A percentile compares a stretch with the other conserved stretches of the same genome.
These are phyloP conservation scores for Acropora tenuis DNA, from an alignment of 64 coral and sea anemone species.

Conservation along the genomic window DNA sequence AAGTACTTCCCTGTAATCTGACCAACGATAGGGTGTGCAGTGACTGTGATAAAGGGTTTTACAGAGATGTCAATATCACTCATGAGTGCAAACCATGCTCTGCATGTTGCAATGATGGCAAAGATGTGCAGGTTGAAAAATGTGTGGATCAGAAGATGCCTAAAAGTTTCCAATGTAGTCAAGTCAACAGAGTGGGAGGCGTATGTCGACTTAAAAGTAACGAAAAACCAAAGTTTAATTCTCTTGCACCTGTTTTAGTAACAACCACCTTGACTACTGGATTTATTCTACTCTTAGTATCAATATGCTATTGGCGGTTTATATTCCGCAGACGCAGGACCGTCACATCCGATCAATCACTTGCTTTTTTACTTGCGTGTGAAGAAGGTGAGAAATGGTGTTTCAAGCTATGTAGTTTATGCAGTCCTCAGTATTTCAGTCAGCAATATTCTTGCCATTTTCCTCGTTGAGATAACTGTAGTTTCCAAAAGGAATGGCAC, in stretches of 20 bases:
- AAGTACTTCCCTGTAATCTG: constrained; percentile 31
- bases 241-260: not conserved
- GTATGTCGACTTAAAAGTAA: constrained; percentile 22
- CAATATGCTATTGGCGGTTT: not conserved
- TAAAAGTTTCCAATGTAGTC: constrained; percentile 34
- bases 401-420: not conserved
- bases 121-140: constrained; percentile 33
- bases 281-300: not conserved
- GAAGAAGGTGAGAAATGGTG: not conserved
- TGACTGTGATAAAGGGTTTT: constrained; percentile 48
- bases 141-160: constrained; percentile 47
- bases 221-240: not conserved
- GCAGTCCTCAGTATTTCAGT: not conserved
- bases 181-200: not conserved
- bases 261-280: not conserved
- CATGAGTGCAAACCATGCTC: constrained; percentile 47
- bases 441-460: not conserved
- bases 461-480: no score
- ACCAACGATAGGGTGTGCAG: constrained; percentile 67
- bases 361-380: not conserved
- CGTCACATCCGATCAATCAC: not conserved
- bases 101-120: constrained; percentile 42
- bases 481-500: no score
- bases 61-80: not conserved
- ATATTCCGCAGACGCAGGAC: not conserved